Evolutionary conservation across 2,113 vertebrate genomes (phyloP).

Genomic region (Gallinago paraguaiae): DNA sequence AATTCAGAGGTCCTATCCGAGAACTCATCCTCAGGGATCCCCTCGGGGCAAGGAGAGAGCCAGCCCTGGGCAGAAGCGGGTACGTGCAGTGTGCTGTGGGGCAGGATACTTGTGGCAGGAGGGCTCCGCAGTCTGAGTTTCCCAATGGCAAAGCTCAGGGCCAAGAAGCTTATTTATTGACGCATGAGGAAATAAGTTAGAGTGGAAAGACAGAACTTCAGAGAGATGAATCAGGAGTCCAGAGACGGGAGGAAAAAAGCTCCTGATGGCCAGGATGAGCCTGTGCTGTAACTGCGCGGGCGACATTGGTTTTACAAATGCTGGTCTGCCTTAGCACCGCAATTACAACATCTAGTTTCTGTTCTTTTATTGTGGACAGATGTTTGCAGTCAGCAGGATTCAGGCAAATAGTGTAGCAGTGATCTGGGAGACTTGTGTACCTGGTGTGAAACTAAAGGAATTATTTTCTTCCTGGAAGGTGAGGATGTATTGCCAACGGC

Average conservation of each 20-base stretch:
- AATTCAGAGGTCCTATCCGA: background rate
- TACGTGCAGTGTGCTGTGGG: background rate
- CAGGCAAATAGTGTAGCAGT: background rate
- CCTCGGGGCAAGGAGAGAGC: background rate
- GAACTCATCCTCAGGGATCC: background rate
- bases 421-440: background rate
- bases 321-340: background rate
- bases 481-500: background rate
- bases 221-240: background rate
- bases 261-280: background rate
- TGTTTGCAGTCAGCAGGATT: background rate
- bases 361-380: background rate
- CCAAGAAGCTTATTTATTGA: background rate
- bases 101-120: background rate
- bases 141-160: background rate
- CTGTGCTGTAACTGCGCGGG: background rate
- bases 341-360: background rate
- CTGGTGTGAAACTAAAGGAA: background rate
- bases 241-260: background rate
- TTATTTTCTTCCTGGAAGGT: background rate
- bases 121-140: background rate
- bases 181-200: background rate
- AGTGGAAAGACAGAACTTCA: background rate
- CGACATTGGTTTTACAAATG: background rate
- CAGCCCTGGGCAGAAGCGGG: conserved; percentile 32